Base-by-base conservation (phyloP, 2,888 invertebrate genomes). In the Sepiola atlantica region DNA sequence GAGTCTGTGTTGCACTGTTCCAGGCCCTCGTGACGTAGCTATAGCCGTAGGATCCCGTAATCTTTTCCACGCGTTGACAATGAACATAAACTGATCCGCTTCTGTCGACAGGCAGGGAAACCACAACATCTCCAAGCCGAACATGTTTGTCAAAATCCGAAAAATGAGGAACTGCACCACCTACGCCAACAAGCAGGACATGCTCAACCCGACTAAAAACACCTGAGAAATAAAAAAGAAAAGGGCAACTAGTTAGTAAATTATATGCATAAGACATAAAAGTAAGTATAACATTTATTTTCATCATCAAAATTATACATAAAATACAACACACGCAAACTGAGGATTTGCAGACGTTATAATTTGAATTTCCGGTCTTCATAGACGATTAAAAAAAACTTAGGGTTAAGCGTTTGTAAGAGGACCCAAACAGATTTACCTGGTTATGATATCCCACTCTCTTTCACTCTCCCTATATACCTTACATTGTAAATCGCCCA, bases 131-230 rank as follows among this genome's bases (percentile, higher is more conserved):
- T 24, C 97, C 99, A 35, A 99, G 98, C 54, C 99, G 98, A 54
- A 99, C 99, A 97, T 99, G 99, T 96, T 98, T 98, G 95, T 98
- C 98, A 97, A 98, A 99, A 97, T 99, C 99, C 0, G 99, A 99
- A 97, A 98, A 99, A 97, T 99, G 99, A 0, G 99, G 99, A 92
- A 99, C 99, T 4, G 99, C 99, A 21, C 99, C 99, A 12, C 99
- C 99, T 8, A 99, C 99, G 55, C 99, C 99, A 90, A 99, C 99
- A 95, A 99, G 97, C 97, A 99, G 98, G 35, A 99, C 99, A 97
- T 98, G 99, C 97, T 99, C 99, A 95, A 99, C 98, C 94, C 97
- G 96, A 97, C 99, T 99, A 98, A 99, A 99, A 95, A 99, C 99
- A 94, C 99, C 98, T 98, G 96, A 3, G 95, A 95, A 90, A 92